Evolutionary conservation across 2,888 invertebrate species (phyloP).

Genomic region (Lasioglossum malachurum): DNA sequence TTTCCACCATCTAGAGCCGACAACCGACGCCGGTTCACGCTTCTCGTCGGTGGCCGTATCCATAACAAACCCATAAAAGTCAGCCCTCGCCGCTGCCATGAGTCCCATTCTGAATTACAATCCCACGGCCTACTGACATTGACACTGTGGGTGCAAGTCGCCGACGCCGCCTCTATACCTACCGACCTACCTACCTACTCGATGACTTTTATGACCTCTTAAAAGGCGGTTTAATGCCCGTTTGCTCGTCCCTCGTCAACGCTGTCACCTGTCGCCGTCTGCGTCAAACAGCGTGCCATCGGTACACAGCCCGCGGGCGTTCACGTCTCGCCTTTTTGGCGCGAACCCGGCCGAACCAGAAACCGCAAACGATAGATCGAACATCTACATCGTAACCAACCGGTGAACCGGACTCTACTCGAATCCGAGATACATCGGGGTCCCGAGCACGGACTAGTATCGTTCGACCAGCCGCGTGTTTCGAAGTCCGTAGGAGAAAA

Average conservation of each 20-base stretch:
- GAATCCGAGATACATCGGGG: slow-evolving; percentile 24
- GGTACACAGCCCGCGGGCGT: slow-evolving; percentile 31
- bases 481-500: not conserved
- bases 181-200: slow-evolving; percentile 42
- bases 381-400: not conserved
- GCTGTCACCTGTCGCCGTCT: slow-evolving; percentile 59
- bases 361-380: slow-evolving; percentile 11
- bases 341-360: slow-evolving; percentile 33
- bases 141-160: slow-evolving; percentile 67
- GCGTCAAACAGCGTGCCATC: slow-evolving; percentile 53
- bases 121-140: slow-evolving; percentile 80
- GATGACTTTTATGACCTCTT: slow-evolving; percentile 81
- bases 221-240: slow-evolving; percentile 72
- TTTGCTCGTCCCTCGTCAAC: slow-evolving; percentile 59
- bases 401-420: slow-evolving; percentile 19
- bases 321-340: slow-evolving; percentile 48
- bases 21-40: slow-evolving; percentile 64
- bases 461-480: slow-evolving; percentile 57
- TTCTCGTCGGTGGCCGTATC: slow-evolving; percentile 69
- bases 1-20: slow-evolving; percentile 61
- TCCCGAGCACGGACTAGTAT: slow-evolving; percentile 56
- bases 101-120: slow-evolving; percentile 76
- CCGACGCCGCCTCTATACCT: slow-evolving; percentile 48
- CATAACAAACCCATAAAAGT: slow-evolving; percentile 79
- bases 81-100: slow-evolving; percentile 75